phyloP scores from a whole-genome alignment of 2,888 invertebrate species.

The Leptopilina syphax region DNA sequence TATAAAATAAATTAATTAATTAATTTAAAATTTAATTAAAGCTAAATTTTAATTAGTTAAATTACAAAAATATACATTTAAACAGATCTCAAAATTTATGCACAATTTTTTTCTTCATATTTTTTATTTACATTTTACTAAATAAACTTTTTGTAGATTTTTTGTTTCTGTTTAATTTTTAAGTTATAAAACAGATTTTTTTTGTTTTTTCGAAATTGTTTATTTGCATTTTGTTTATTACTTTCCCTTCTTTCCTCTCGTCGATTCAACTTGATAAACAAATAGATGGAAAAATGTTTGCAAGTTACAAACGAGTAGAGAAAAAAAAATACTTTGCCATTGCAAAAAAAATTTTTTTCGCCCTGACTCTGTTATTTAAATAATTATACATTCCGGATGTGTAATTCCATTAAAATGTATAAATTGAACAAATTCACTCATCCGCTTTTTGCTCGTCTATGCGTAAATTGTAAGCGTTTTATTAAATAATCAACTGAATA shows the following conservation, averaged over 20 bases:
- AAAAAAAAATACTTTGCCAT: neutral
- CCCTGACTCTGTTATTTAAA: conserved; percentile 23
- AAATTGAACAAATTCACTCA: conserved; percentile 38
- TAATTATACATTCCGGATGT: conserved; percentile 8
- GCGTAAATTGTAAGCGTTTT: conserved; percentile 18
- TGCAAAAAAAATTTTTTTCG: neutral
- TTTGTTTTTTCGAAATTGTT: no score
- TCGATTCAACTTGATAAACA: no score
- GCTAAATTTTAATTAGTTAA: no score
- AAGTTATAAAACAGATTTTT: no score
- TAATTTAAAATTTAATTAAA: no score
- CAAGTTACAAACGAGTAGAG: neutral
- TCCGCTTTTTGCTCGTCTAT: neutral
- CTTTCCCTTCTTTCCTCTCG: no score
- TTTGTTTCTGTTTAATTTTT: neutral
- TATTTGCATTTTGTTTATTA: no score
- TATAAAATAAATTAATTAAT: no score
- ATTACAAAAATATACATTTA: no score
- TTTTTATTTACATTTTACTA: neutral
- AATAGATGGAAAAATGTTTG: neutral
- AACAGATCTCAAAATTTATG: no score
- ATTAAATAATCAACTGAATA: neutral
- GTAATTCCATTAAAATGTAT: conserved; percentile 38
- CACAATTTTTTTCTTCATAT: no score
- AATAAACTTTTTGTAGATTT: neutral